Conservation (phyloP, 2,113 vertebrate species). For the Pteruthius melanotis region DNA sequence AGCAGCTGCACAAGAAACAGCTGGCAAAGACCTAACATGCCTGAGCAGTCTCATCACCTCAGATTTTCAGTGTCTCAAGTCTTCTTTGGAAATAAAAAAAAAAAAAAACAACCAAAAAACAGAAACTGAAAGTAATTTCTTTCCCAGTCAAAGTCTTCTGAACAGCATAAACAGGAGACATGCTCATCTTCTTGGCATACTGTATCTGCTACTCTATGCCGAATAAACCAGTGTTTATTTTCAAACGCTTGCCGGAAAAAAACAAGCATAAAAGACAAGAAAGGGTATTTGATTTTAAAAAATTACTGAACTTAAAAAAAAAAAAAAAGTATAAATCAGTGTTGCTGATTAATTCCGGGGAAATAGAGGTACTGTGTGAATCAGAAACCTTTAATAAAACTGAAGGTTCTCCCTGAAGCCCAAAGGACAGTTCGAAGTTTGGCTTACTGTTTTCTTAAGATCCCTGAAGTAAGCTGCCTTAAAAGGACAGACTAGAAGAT, state of each 20-base stretch:
- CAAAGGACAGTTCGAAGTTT: background rate
- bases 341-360: rapidly evolving
- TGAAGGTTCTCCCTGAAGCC: background rate
- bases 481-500: background rate
- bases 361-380: background rate
- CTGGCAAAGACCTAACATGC: slow-evolving; percentile 15
- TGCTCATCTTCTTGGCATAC: background rate
- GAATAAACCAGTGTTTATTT: background rate
- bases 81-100: background rate
- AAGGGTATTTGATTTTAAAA: background rate
- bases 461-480: background rate
- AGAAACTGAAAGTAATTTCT: background rate
- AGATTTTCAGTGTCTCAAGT: background rate
- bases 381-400: background rate
- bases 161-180: background rate
- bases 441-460: background rate
- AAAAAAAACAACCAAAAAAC: too few relatives aligned
- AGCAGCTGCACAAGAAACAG: slow-evolving; percentile 56
- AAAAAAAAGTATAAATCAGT: rapidly evolving
- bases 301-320: background rate
- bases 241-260: background rate
- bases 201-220: background rate
- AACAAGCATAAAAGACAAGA: background rate
- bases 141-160: background rate
- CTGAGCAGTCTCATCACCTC: background rate